Base-by-base conservation (phyloP, 2,888 invertebrate genomes). In the Nomada flava region DNA sequence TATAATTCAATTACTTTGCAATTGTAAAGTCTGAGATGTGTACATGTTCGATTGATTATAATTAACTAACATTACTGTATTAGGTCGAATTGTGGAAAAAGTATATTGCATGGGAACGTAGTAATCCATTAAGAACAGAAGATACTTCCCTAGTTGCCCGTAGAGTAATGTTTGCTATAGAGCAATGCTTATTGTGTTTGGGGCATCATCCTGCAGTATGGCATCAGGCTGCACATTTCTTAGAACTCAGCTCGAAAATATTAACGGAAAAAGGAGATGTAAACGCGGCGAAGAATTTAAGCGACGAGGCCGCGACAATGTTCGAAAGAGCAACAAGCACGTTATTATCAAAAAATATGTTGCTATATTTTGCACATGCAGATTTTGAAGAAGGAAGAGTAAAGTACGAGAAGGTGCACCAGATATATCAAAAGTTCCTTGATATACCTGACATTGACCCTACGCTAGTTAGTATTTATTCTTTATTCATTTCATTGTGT, bases 151-250 rank as follows among this genome's bases (percentile, higher is more conserved):
- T 98, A 13, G 97, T 99, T 13, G 98, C 99, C 0, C 96, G 98
- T 71, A 95, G 99, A 85, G 99, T 99, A 0, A 98, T 99, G 96
- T 99, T 99, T 95, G 99, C 99, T 0, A 98, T 99, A 85, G 99
- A 99, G 92, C 99, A 99, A 94, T 98, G 99, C 89, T 94, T 99
- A 65, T 94, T 99, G 62, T 99, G 99, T 91, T 95, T 99, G 52
- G 98, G 99, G 0, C 99, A 99, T 94, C 99, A 99, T 94, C 98
- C 99, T 0, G 99, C 99, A 86, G 98, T 99, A 79, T 99, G 99
- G 99, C 98, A 98, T 93, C 99, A 99, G 94, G 99, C 99, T 0
- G 99, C 99, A 0, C 97, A 98, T 92, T 99, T 98, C 94, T 95
- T 99, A 64, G 99, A 99, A 93, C 97, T 98, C 92, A 98, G 98